phyloP scores from a whole-genome alignment of 2,113 vertebrate genomes.

The Pogona vitticeps region DNA sequence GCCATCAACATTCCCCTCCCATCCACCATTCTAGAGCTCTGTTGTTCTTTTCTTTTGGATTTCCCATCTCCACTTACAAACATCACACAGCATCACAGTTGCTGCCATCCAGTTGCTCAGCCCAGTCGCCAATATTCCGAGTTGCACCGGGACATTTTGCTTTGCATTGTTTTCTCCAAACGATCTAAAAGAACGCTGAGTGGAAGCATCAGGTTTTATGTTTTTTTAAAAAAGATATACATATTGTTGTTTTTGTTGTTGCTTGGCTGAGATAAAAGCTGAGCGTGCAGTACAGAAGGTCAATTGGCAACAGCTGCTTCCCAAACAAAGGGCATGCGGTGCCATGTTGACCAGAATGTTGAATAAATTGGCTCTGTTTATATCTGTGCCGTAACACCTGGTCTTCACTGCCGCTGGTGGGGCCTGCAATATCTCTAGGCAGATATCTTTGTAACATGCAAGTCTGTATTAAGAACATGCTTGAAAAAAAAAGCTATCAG shows the following conservation, averaged over 20 bases:
- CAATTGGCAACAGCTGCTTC: constrained; percentile 18
- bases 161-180: background rate
- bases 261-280: background rate
- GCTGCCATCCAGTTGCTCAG: no score
- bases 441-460: background rate
- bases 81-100: no score
- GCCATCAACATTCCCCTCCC: background rate
- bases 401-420: background rate
- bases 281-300: background rate
- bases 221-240: no score
- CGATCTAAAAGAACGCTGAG: background rate
- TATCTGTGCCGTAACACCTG: background rate
- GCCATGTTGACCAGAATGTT: background rate
- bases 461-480: background rate
- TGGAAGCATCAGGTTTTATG: no score
- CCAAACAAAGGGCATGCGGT: background rate
- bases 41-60: background rate
- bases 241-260: background rate
- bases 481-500: constrained; percentile 9
- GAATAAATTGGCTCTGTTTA: background rate
- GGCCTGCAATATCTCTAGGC: background rate
- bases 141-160: background rate
- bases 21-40: background rate
- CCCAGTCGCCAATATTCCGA: background rate
- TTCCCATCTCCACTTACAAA: background rate